Base-by-base conservation (phyloP, 2,797 vertebrate genomes). In the Garrulus glandarius region DNA sequence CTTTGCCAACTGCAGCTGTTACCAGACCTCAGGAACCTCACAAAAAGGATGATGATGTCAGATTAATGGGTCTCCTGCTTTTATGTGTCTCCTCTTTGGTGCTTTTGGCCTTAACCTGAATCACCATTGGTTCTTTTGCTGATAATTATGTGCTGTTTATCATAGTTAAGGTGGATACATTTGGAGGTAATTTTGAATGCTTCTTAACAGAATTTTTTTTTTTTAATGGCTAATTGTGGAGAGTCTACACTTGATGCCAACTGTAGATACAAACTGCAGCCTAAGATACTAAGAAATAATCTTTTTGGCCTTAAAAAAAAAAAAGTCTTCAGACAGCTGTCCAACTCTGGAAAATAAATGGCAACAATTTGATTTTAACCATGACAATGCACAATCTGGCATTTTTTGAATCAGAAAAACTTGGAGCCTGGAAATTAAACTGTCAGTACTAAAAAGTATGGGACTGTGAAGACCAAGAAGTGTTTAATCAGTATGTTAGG, bases 351-450 rank as follows among this genome's bases (percentile, higher is more conserved):
- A 76, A 96, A 97, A 97, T 96, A 97, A 97, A 97, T 94, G 89
- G 96, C 87, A 95, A 94, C 89, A 79, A 93, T 98, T 98, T 97
- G 94, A 97, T 98, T 98, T 98, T 96, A 97, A 95, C 93, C 94
- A 86, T 97, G 96, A 96, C 96, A 96, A 97, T 97, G 95, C 93
- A 96, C 93, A 98, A 96, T 95, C 87, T 96, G 77, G 87, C 92
- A 96, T 96, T 98, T 98, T 98, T 95, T 98, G 98, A 97, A 97
- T 97, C 95, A 92, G 87, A 93, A 96, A 96, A 97, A 89, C 96
- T 96, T 95, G 97, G 93, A 96, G 84, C 70, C 94, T 97, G 91
- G 96, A 98, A 98, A 98, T 98, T 98, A 98, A 98, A 97, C 97
- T 98, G 97, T 98, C 97, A 97, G 74, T 86, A 93, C 92, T 96